A percentile compares a stretch with the other conserved stretches of the same genome.
phyloP scores from a whole-genome alignment of 2,888 invertebrate species.

The Tiliacea aurago region DNA sequence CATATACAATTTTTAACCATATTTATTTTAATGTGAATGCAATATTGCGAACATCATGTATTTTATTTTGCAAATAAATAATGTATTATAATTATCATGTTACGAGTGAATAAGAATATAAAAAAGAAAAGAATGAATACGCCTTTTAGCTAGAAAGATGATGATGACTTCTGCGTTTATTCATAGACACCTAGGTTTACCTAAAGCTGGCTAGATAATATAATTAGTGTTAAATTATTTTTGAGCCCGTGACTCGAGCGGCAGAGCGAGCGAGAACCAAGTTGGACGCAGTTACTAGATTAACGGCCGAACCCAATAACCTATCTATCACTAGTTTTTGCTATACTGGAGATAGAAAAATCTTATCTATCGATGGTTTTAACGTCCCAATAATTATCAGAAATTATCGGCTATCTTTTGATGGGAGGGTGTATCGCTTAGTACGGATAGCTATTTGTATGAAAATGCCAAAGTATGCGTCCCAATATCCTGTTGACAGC shows the following conservation, averaged over 20 bases:
- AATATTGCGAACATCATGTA: not conserved
- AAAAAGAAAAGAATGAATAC: no score
- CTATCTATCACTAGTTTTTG: no score
- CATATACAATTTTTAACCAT: not conserved
- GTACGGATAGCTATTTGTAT: no score
- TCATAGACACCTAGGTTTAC: not conserved
- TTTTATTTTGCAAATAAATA: not conserved
- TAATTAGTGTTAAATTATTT: not conserved
- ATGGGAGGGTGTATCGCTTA: no score
- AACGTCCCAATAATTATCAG: no score
- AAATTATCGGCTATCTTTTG: no score
- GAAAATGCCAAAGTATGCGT: no score
- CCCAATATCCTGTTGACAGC: no score
- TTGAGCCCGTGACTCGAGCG: not conserved
- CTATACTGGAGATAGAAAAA: no score
- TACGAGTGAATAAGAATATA: no score
- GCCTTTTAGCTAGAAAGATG: not conserved
- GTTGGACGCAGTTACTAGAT: not conserved
- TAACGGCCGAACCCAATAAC: not conserved
- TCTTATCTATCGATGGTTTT: no score
- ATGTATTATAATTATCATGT: not conserved
- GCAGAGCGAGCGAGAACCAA: not conserved
- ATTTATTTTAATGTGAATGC: constrained; percentile 20
- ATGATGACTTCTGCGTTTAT: not conserved
- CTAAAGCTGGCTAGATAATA: not conserved